Conservation (phyloP, 2,797 vertebrate genomes). For the Hemitrygon akajei region DNA sequence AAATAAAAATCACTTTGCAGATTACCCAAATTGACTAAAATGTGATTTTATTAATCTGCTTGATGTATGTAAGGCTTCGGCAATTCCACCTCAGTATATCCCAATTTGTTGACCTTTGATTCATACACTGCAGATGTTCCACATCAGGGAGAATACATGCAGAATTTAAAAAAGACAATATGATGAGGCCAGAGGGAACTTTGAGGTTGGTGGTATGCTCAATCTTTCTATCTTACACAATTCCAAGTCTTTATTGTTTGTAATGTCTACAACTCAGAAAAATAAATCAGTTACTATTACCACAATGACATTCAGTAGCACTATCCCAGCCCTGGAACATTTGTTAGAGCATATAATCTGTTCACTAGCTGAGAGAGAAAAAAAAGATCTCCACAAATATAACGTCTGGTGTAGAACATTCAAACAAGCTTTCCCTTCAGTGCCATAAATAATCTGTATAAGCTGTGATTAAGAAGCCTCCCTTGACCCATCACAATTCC, state of each 20-base stretch:
- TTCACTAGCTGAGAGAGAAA: neutral
- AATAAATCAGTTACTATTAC: slow-evolving; percentile 6
- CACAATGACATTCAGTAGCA: neutral
- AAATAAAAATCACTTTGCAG: neutral
- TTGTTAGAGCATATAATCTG: neutral
- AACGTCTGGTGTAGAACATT: neutral
- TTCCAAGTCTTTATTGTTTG: slow-evolving; percentile 2
- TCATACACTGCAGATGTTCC: neutral
- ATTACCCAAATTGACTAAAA: neutral
- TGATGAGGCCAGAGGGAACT: neutral
- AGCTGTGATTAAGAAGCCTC: neutral
- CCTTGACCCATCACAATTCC: neutral
- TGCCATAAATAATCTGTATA: neutral
- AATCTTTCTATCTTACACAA: neutral
- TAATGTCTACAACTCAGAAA: slow-evolving; percentile 15
- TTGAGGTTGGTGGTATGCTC: neutral
- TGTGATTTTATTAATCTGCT: neutral
- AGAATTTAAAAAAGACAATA: neutral
- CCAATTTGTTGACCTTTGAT: slow-evolving; percentile 10
- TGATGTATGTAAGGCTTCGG: neutral
- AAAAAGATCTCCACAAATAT: neutral
- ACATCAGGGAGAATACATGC: neutral
- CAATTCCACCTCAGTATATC: neutral
- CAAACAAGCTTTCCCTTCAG: neutral
- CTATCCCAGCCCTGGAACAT: neutral